Percentiles rank a stretch among this genome's conserved stretches.
phyloP scores from a whole-genome alignment of 1,140 invertebrate species.

The Bombus consobrinus region DNA sequence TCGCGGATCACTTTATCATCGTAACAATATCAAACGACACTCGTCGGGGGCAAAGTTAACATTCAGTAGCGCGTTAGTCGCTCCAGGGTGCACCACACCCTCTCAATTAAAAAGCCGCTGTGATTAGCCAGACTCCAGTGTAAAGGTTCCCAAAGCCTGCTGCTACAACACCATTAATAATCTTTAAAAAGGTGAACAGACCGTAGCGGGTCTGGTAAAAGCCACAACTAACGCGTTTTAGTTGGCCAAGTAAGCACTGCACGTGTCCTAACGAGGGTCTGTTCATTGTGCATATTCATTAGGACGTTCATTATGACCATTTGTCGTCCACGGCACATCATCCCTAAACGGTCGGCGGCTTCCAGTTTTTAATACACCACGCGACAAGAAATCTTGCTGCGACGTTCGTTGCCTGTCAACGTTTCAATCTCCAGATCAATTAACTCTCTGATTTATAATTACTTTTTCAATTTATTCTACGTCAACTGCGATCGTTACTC shows the following conservation, averaged over 20 bases:
- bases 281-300: slow-evolving; percentile 66
- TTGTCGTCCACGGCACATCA: slow-evolving; percentile 61
- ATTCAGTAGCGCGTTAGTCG: background rate
- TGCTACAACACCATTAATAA: slow-evolving; percentile 45
- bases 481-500: too few relatives aligned
- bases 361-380: slow-evolving; percentile 75
- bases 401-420: background rate
- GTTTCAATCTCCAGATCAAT: too few relatives aligned
- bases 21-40: background rate
- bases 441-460: too few relatives aligned
- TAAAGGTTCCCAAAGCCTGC: background rate
- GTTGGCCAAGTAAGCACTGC: slow-evolving; percentile 44
- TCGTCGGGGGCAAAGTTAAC: background rate
- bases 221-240: slow-evolving; percentile 48
- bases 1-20: background rate
- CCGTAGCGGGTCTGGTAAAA: slow-evolving; percentile 21
- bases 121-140: background rate
- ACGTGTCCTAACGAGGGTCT: slow-evolving; percentile 67
- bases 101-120: slow-evolving; percentile 36
- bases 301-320: slow-evolving; percentile 72
- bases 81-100: background rate
- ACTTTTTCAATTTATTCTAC: too few relatives aligned
- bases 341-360: slow-evolving; percentile 55
- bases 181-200: slow-evolving; percentile 47
- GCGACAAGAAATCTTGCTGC: slow-evolving; percentile 25